Evolutionary conservation across 2,888 invertebrate genomes (phyloP).

Genomic region (Mechanitis mazaeus): DNA sequence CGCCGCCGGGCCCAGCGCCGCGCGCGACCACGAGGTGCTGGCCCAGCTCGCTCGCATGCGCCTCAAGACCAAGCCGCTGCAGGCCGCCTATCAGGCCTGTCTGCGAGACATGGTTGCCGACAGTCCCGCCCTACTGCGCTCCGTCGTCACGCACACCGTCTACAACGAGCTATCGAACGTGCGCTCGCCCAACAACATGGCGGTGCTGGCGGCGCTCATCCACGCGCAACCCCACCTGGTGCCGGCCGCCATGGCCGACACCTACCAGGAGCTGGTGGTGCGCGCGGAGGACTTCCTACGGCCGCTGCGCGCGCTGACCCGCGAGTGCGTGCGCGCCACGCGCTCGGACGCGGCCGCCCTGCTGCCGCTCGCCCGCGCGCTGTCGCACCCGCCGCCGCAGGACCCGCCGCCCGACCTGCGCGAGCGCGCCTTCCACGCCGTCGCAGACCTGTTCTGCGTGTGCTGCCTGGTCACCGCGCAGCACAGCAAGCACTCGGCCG

Average conservation of each 20-base stretch:
- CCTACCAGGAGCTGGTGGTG: conserved; percentile 88
- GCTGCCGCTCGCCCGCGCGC: conserved; percentile 84
- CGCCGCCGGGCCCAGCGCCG: conserved; percentile 77
- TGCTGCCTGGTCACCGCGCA: conserved; percentile 88
- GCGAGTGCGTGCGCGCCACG: conserved; percentile 92
- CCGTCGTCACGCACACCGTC: conserved; percentile 92
- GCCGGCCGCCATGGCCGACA: conserved; percentile 89
- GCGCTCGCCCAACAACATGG: conserved; percentile 96
- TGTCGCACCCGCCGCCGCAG: conserved; percentile 79
- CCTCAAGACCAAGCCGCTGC: conserved; percentile 94
- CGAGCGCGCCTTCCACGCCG: conserved; percentile 88
- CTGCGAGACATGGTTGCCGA: conserved; percentile 91
- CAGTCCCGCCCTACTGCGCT: conserved; percentile 88
- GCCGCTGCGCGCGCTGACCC: conserved; percentile 87
- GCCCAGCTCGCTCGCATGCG: conserved; percentile 92
- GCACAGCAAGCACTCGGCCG: conserved; percentile 69
- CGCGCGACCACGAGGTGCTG: conserved; percentile 85
- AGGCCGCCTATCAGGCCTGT: conserved; percentile 91
- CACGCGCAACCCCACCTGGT: conserved; percentile 89
- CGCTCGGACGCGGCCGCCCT: conserved; percentile 88
- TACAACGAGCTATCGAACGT: conserved; percentile 96
- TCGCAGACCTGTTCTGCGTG: conserved; percentile 90
- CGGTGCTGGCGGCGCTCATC: conserved; percentile 91
- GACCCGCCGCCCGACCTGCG: conserved; percentile 81
- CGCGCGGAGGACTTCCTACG: conserved; percentile 94